These are phyloP conservation scores for Alectoris magna DNA, from an alignment of 2,797 vertebrate genomes.

Conservation along the genomic window DNA sequence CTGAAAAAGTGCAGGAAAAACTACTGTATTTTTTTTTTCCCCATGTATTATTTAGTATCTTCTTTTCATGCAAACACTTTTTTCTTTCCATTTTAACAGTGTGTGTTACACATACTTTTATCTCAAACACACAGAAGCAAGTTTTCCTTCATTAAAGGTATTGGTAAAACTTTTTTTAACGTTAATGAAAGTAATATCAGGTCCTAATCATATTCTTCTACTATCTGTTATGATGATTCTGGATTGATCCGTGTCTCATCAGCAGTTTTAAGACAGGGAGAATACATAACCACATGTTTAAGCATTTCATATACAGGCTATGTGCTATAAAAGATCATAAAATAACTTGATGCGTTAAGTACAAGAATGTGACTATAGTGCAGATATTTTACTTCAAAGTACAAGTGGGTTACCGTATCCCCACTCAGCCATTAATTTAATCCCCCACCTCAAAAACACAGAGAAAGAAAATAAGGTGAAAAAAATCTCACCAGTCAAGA, in stretches of 20 bases:
- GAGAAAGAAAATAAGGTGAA: neutral
- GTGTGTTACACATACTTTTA: neutral
- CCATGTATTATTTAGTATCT: neutral
- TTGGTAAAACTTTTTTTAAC: neutral
- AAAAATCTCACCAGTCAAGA: accelerated
- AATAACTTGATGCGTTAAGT: neutral
- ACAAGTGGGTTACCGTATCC: neutral
- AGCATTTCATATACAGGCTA: neutral
- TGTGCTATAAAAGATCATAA: neutral
- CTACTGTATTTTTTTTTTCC: neutral
- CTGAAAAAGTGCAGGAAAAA: neutral
- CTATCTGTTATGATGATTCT: neutral
- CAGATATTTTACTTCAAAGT: neutral
- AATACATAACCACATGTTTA: neutral
- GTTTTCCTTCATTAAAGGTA: neutral
- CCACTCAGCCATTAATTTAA: neutral
- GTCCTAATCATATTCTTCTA: neutral
- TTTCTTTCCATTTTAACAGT: neutral
- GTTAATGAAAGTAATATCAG: neutral
- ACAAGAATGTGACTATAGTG: neutral
- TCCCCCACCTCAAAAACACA: neutral
- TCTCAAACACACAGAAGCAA: neutral
- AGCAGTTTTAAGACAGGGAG: neutral
- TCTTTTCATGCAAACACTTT: neutral
- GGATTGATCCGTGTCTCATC: neutral